phyloP scores from a whole-genome alignment of 2,113 vertebrate species.

The Burhinus bistriatus region DNA sequence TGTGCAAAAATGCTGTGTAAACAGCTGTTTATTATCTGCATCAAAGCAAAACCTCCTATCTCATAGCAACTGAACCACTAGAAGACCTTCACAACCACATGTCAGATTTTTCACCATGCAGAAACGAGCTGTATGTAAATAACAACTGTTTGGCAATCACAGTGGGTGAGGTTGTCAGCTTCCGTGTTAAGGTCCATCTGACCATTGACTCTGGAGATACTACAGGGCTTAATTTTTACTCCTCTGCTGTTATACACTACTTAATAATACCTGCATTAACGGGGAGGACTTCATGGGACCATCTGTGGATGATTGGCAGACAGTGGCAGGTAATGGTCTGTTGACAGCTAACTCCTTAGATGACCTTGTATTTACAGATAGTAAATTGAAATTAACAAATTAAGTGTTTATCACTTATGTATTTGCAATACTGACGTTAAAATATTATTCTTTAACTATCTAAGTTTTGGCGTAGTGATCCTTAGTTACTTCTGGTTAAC shows the following conservation, averaged over 20 bases:
- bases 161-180: not conserved
- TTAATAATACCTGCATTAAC: not conserved
- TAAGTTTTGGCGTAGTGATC: not conserved
- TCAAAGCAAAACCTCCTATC: constrained; percentile 6
- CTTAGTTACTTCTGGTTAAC: not conserved
- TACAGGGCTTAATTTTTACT: not conserved
- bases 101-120: not conserved
- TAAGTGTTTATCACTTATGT: not conserved
- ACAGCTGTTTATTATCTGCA: constrained; percentile 41
- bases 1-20: constrained; percentile 21
- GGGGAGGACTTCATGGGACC: not conserved
- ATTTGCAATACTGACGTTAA: not conserved
- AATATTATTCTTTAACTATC: not conserved
- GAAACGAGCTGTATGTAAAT: not conserved
- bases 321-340: not conserved
- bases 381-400: not conserved
- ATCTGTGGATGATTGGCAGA: not conserved
- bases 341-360: not conserved
- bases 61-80: not conserved
- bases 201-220: not conserved
- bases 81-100: not conserved
- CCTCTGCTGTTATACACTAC: not conserved
- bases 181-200: not conserved
- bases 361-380: not conserved
- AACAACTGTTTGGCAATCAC: not conserved